Conservation (phyloP, 2,113 vertebrate genomes). For the Pleuronectes platessa region DNA sequence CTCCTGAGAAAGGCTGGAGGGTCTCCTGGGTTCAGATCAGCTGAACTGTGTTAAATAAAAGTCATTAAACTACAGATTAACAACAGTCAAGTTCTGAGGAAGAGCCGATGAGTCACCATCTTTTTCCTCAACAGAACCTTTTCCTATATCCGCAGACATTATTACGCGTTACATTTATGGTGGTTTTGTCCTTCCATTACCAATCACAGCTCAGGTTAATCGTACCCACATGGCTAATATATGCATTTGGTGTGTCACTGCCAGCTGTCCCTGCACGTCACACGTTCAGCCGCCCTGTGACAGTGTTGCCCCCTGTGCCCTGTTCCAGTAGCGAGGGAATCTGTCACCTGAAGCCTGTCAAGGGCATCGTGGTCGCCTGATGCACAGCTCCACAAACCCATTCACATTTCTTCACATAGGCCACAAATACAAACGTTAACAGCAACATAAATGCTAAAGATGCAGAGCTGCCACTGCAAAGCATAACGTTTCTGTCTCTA, state of each 20-base stretch:
- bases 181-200: background rate
- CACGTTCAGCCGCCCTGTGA: slow-evolving; percentile 16
- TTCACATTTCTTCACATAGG: background rate
- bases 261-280: slow-evolving; percentile 50
- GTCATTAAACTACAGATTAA: background rate
- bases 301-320: slow-evolving; percentile 19
- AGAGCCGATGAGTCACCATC: background rate
- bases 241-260: slow-evolving; percentile 26
- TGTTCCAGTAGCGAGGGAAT: slow-evolving; percentile 58
- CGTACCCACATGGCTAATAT: slow-evolving; percentile 21
- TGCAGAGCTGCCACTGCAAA: background rate
- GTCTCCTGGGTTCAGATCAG: too few relatives aligned
- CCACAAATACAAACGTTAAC: slow-evolving; percentile 5
- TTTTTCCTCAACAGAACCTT: too few relatives aligned
- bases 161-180: background rate
- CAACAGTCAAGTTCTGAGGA: background rate
- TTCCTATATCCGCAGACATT: background rate
- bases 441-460: background rate
- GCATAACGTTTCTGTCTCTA: background rate
- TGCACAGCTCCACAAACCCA: slow-evolving; percentile 7
- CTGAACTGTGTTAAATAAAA: background rate
- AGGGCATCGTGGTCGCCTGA: slow-evolving; percentile 46
- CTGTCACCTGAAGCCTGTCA: slow-evolving; percentile 49
- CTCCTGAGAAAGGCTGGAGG: too few relatives aligned
- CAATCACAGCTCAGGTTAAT: background rate